These are phyloP conservation scores for Ophion costatus DNA, from an alignment of 2,888 invertebrate genomes.

Conservation along the genomic window DNA sequence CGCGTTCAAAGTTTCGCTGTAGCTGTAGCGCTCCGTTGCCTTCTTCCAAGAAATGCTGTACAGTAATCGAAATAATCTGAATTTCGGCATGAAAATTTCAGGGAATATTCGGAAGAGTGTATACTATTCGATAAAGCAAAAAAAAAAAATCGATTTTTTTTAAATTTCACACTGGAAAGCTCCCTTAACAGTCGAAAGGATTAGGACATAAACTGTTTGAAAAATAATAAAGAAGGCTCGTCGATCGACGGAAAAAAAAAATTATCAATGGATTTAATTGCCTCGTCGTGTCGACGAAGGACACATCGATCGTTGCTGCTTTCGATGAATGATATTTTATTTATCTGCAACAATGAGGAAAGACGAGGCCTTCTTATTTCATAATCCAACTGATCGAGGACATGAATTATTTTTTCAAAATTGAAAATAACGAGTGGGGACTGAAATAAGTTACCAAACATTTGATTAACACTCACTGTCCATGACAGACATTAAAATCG, in stretches of 20 bases:
- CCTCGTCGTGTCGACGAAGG: conserved; percentile 26
- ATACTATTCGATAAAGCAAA: no score
- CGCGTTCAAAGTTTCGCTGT: no score
- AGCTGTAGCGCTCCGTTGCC: no score
- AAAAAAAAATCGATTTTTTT: no score
- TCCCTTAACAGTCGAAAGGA: conserved; percentile 5
- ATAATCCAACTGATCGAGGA: conserved; percentile 3
- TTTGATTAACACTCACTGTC: conserved; percentile 9
- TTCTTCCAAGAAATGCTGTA: no score
- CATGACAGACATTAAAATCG: conserved; percentile 16
- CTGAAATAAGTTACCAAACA: not conserved
- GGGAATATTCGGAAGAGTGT: no score
- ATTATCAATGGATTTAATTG: not conserved
- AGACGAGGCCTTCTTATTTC: conserved; percentile 21
- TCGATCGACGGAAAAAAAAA: not conserved
- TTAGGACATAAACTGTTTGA: conserved; percentile 3
- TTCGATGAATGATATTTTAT: not conserved
- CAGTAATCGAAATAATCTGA: no score
- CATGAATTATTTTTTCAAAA: not conserved
- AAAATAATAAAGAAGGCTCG: not conserved
- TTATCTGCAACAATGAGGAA: not conserved
- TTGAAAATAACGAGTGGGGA: no score
- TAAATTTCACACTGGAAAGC: no score
- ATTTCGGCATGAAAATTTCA: no score
- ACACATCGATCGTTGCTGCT: not conserved